Base-by-base conservation (phyloP, 2,797 vertebrate species). In the Anguilla marmorata region DNA sequence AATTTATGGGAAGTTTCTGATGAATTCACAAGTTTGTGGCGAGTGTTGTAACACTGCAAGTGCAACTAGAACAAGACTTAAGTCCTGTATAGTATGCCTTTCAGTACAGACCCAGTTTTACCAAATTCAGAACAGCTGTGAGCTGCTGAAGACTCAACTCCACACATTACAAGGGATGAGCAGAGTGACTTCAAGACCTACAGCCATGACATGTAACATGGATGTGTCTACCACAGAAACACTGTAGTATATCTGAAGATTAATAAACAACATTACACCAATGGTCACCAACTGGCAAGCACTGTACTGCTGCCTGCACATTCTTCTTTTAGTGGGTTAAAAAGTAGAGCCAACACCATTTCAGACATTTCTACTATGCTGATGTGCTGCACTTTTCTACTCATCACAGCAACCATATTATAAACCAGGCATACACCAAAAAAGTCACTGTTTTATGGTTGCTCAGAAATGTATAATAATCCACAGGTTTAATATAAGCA, bases 201-300 rank as follows among this genome's bases (percentile, higher is more conserved):
- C 21, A 86, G 86, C 24, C 84, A 89, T 5, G n/a, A n/a, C 0
- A 85, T 89, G 87, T 89, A n/a, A 52, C 85, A 86, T 89, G 19
- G 19, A 69, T 2, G 63, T 27, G 63, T 27, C 24, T n/a, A 69
- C 7, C 63, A 7, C 24, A 27, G 24, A 69, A 69, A n/a, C 63
- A 69, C 63, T 27, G 56, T 19, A 58, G 56, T 19, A 16, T 19
- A 58, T 19, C 3, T 58, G 56, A 58, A 58, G 14, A 2, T 19
- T 16, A 58, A 58, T 58, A 21, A 58, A 69, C 63, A 27, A 21
- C 6, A 7, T 27, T 69, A 69, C 63, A 69, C 60, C 24, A 19
- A 63, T 63, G 14, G 60, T 63, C 24, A 63, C 21, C 60, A 63
- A 19, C 63, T 69, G 63, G 24, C 16, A 1, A 27, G 63, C 63